Percentiles rank a stretch among this genome's conserved stretches.
phyloP scores from a whole-genome alignment of 2,113 vertebrate genomes.

The Tauraco erythrolophus region DNA sequence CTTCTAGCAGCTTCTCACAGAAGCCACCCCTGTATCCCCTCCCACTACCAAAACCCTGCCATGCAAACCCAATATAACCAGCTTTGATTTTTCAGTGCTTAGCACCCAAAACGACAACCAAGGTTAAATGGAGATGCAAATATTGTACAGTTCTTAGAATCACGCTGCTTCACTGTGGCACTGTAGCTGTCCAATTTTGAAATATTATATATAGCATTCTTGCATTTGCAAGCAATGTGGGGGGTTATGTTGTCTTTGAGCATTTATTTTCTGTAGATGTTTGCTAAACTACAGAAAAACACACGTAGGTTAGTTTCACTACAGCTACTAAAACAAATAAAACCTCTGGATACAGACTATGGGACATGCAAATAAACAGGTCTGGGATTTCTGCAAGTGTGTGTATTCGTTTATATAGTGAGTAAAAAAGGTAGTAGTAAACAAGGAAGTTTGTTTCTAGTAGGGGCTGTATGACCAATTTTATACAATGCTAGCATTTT shows the following conservation, averaged over 20 bases:
- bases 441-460: background rate
- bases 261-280: background rate
- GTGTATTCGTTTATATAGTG: background rate
- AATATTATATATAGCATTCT: background rate
- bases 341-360: background rate
- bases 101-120: background rate
- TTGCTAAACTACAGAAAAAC: background rate
- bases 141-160: background rate
- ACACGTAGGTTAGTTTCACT: background rate
- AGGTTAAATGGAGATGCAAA: background rate
- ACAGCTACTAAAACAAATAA: background rate
- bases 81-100: background rate
- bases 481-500: background rate
- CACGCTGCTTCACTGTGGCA: background rate
- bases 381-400: background rate
- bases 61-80: background rate
- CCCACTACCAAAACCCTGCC: too few species aligned
- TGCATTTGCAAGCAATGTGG: background rate
- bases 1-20: too few species aligned
- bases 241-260: background rate
- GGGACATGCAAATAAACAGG: background rate
- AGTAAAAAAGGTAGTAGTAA: background rate
- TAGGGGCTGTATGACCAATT: background rate
- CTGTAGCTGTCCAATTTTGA: background rate
- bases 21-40: too few species aligned